Evolutionary conservation across 2,888 invertebrate genomes (phyloP), one percentile per base, ranked within the genome.

Genomic region (Drosophila algonquin): DNA sequence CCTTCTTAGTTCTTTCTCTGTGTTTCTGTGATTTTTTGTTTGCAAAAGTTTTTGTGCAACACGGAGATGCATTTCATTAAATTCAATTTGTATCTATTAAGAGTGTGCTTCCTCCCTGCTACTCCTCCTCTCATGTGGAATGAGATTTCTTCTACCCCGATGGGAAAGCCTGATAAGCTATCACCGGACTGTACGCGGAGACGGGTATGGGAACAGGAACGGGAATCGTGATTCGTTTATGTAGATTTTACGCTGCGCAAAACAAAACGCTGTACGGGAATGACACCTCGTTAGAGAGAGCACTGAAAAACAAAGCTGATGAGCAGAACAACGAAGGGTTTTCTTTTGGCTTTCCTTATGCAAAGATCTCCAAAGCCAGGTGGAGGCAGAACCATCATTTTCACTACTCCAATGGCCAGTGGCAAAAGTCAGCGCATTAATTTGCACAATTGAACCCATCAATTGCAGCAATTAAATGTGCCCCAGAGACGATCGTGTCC

Each of bases 401-500:
- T 8, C 30, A 30, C 40, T 40, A n/a, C n/a, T 40, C 40, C 40
- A 40, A 40, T 14, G 40, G n/a, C n/a, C 40, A 67, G 57, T 40
- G 16, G 61, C 61, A 62, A 40, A 74, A 87, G 83, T 79, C 85
- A 89, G 53, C 68, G 73, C 63, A 72, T 79, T 82, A 84, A 84
- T 86, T 89, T 79, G 80, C 89, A 76, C 88, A 89, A 89, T 89
- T 86, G 87, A 81, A 81, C 84, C 81, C 87, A 89, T 87, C 87
- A 89, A 89, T 87, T 88, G 81, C 78, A 71, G 79, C 89, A 87
- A 89, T 87, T 89, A 89, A 89, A 84, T 88, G 77, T 79, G 79
- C 72, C 77, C 75, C 87, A 73, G 62, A 72, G 68, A 63, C 53
- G 57, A 61, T 12, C 16, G 27, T 27, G 35, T 8, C 14, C n/a